phyloP scores from a whole-genome alignment of 1,140 invertebrate species.

The Brachionus manjavacas region DNA sequence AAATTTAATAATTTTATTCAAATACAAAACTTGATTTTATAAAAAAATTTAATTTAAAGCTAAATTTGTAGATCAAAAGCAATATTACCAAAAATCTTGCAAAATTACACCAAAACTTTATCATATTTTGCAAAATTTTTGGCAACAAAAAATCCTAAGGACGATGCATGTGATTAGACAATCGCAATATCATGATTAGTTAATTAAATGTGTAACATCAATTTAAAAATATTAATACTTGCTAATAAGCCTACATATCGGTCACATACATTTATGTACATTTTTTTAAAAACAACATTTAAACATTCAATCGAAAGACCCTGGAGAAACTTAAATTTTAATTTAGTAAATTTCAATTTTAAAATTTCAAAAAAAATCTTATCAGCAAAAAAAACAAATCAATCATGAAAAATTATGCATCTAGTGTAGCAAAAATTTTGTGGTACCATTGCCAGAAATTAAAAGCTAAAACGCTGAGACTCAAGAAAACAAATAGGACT shows the following conservation, averaged over 20 bases:
- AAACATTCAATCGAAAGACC: neutral
- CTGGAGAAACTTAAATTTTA: slow-evolving; percentile 22
- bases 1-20: neutral
- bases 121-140: neutral
- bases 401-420: neutral
- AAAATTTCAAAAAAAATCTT: neutral
- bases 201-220: neutral
- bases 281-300: neutral
- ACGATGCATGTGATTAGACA: neutral
- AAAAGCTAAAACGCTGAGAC: too few relatives aligned
- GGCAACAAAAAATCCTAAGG: neutral
- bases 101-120: neutral
- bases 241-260: neutral
- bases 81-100: neutral
- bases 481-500: neutral
- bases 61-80: neutral
- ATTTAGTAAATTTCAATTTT: neutral
- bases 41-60: neutral
- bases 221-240: neutral
- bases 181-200: neutral
- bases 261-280: slow-evolving; percentile 15
- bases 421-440: neutral
- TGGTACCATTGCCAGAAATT: neutral
- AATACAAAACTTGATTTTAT: neutral
- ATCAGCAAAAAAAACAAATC: neutral